Evolutionary conservation across 2,113 vertebrate genomes (phyloP), one percentile per base, ranked within the genome.

Genomic region (Percina caprodes): DNA sequence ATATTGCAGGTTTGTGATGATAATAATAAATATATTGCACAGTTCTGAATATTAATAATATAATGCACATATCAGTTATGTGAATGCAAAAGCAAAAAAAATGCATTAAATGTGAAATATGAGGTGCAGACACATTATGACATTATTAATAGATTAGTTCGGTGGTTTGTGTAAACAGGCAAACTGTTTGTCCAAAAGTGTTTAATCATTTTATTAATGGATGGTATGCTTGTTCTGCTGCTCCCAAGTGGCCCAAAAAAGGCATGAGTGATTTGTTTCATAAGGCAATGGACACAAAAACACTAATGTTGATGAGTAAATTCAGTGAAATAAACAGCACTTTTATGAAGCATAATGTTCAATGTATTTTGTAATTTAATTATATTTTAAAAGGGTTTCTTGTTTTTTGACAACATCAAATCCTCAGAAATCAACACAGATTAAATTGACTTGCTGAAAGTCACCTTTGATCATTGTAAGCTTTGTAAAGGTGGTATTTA

Each of bases 401-500:
- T 30, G 11, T 13, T n/a, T 62, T 18, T 30, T 54, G 23, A n/a
- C 66, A 23, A 46, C 14, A 54, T n/a, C 42, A 74, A 46, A 63
- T 33, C 26, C 24, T 79, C 35, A 30, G 15, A 55, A 80, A 66
- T 69, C 14, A 18, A 59, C 45, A 45, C 5, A 3, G 4, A 84
- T 73, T 46, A 0, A 61, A 39, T 56, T 14, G 0, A 45, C 14
- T 62, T 52, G 70, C 61, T 51, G 52, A 58, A 72, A 6, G 19
- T 49, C 14, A 2, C 46, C 66, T 66, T 66, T 70, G 69, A 81
- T 67, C 21, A 59, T 8, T 26, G 24, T 24, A n/a, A 48, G 58
- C 54, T 60, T 70, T 10, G 16, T 65, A 45, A 59, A 59, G 23
- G 48, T 75, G 30, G 12, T 60, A 62, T 67, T 74, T 69, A 65